Evolutionary conservation across 92 coral and sea anemone species (phyloP), one percentile per base, ranked within the genome.

Genomic region (Bergia puertoricense): DNA sequence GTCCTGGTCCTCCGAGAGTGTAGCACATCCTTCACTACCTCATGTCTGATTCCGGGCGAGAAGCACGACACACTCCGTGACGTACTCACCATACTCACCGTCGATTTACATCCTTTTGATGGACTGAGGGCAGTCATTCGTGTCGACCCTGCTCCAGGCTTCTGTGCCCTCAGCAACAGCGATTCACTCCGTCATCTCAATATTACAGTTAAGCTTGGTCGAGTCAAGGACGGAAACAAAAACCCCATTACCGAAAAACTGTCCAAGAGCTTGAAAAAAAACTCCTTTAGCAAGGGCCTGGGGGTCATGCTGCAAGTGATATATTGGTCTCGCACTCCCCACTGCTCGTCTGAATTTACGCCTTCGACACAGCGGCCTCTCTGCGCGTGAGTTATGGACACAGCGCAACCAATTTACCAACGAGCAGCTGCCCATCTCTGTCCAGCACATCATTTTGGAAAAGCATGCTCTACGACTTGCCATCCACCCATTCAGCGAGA

Each of bases 361-460:
- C 36, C 48, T 77, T 5, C 84, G 76, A 2, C 67, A 76, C 43
- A 46, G 50, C 4, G 89, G 89, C 6, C 73, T 86, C 48, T 76
- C 89, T 2, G 57, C 85, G 2, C 84, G 59, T 51, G 89, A 86
- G 57, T 77, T 86, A 39, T 86, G 84, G 89, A 86, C 85, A 2
- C 90, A 87, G 56, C 65, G 79, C 36, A 59, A 78, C 57, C 90
- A 87, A 66, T 78, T 43, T 74, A 77, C 85, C 38, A 75, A 78
- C 45, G 85, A 77, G 46, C 78, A 87, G 42, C 20, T 78, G 2
- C 45, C 81, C 14, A 20, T 74, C 36, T 41, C 20, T 50, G 81
- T 46, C 51, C 85, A 56, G 16, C 65, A 56, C 2, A 56, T 56
- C 18, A 56, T 56, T 10, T 2, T 15, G 0, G 65, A 56, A 2